Evolutionary conservation across 2,113 vertebrate species (phyloP), one percentile per base, ranked within the genome.

Genomic region (Megalops atlanticus): DNA sequence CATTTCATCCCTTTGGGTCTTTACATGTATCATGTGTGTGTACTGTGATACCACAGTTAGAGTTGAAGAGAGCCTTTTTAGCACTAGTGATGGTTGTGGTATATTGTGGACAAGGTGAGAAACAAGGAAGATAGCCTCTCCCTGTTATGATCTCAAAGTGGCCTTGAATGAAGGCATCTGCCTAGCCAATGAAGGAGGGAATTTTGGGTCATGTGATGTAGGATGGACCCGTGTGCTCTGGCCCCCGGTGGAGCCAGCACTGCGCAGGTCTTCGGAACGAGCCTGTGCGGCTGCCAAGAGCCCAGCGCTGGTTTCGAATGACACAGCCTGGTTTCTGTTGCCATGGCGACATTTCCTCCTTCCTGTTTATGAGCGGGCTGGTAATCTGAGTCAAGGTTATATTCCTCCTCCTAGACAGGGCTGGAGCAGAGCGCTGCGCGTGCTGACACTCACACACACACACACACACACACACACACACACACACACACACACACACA

Each of bases 261-360:
- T 4, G 38, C 39, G 39, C 39, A 3, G n/a, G 69, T 18, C 11
- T 7, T 4, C 64, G n/a, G 64, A 7, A n/a, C 7, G 64, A 88
- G 87, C 85, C 77, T 80, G 86, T 85, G 83, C 31, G 86, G 90
- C 89, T 89, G 89, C 88, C 83, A 84, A 88, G 88, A 91, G 87
- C 89, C 79, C 83, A 84, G 87, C 86, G 80, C 83, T 89, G 90
- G 92, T 94, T 93, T 95, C 92, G 89, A 86, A 92, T 95, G 92
- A 92, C 93, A 91, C 93, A 92, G 91, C 91, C 92, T 94, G 92
- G 92, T 94, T 95, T 94, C 91, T 87, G 94, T 96, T 95, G 93
- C 92, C 92, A 95, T 95, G 94, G 95, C 76, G 90, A 95, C 92
- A 86, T 94, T 96, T 96, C 95, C 94, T 95, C 92, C 93, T 94